Conservation (phyloP, 2,888 invertebrate species). For the Saturnia japonica region DNA sequence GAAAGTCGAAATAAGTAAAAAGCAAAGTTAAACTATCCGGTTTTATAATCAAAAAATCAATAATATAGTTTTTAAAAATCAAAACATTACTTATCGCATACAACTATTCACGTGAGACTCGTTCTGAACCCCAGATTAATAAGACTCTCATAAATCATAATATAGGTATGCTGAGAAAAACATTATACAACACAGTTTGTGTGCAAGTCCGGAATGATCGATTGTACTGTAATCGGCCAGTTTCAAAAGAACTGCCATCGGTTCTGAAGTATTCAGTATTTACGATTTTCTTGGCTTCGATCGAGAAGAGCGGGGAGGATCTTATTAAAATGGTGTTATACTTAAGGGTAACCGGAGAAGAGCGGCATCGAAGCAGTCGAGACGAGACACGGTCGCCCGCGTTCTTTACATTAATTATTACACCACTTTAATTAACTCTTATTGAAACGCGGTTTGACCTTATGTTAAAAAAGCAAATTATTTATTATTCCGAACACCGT, state of each 20-base stretch:
- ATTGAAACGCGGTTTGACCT: conserved; percentile 33
- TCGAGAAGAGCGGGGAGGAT: conserved; percentile 21
- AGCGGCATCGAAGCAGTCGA: conserved; percentile 36
- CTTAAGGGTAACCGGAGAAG: conserved; percentile 30
- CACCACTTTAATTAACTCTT: conserved; percentile 27
- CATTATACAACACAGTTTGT: neutral
- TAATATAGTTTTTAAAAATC: neutral
- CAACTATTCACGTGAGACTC: neutral
- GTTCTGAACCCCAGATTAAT: neutral
- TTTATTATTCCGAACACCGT: neutral
- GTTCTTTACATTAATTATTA: conserved; percentile 28
- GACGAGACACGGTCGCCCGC: conserved; percentile 29
- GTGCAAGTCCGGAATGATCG: conserved; percentile 1
- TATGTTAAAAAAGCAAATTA: neutral
- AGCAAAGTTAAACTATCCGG: no score
- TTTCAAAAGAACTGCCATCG: conserved; percentile 16
- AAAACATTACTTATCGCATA: conserved; percentile 5
- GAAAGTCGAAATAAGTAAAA: no score
- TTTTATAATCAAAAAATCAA: no score
- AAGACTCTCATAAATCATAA: neutral
- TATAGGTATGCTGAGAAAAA: conserved; percentile 11
- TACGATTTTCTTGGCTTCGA: neutral
- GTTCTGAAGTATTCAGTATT: conserved; percentile 16
- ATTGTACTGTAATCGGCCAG: conserved; percentile 18
- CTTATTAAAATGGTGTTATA: conserved; percentile 25